Evolutionary conservation across 2,888 invertebrate genomes (phyloP), one percentile per base, ranked within the genome.

Genomic region (Hypselothyrea guttata): DNA sequence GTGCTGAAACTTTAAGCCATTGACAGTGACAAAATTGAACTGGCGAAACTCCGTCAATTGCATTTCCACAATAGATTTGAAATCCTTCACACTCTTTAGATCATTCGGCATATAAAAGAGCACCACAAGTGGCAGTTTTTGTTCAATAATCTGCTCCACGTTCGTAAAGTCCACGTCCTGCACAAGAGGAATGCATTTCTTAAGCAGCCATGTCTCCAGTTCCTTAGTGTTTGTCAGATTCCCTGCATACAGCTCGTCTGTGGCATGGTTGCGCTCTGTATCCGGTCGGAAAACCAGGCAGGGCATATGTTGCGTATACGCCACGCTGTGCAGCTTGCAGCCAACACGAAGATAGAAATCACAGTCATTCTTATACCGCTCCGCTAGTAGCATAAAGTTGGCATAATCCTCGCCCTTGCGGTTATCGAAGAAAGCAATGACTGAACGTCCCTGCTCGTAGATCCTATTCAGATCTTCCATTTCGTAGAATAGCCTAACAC

Each of bases 71-170:
- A 79, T 76, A 0, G 71, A 38, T n/a, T 83, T 71, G 40, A 65
- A 78, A 7, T 76, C 74, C 52, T 73, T 73, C 0, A 76, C 48
- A 0, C 77, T 41, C 0, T 1, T 8, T 9, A 46, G 7, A 13
- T 77, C 81, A 1, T 35, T 13, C 8, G 74, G 58, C 5, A 30
- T 1, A 15, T 83, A 56, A 1, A 79, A 73, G 16, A 83, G 73
- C 16, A 83, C 45, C 3, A 76, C 15, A 0, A 76, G 48, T 0
- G 76, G 76, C 7, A 56, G 8, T 4, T 60, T 8, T 35, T 75
- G 31, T 22, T 76, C 76, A 7, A 76, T 76, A 4, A 76, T 37
- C 44, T 82, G 83, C 64, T 82, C 76, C 34, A 78, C 78, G 33
- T 74, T 77, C 2, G 4, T 15, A 4, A 78, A 76, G 16, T 78